Conservation (phyloP, 2,113 vertebrate species). For the Gobio gobio region DNA sequence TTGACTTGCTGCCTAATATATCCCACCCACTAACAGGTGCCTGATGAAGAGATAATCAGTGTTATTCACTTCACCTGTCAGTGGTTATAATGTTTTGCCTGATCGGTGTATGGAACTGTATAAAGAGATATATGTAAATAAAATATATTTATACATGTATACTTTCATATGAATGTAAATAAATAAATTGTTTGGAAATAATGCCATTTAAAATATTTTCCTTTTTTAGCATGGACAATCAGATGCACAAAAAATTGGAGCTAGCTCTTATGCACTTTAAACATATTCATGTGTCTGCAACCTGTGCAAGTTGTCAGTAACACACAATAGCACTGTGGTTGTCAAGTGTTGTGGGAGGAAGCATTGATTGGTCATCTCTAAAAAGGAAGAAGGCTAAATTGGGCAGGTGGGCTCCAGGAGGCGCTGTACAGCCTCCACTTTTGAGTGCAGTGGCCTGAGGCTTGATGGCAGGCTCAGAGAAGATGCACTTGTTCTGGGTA, state of each 20-base stretch:
- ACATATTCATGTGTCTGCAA: background rate
- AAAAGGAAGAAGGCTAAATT: slow-evolving; percentile 18
- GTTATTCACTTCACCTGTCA: too few species aligned
- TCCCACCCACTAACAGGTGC: too few species aligned
- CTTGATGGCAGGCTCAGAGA: slow-evolving; percentile 18
- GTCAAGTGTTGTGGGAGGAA: background rate
- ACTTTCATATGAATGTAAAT: too few species aligned
- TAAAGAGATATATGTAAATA: too few species aligned
- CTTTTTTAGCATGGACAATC: too few species aligned
- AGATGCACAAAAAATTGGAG: background rate
- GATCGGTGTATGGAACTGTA: too few species aligned
- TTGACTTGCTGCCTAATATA: too few species aligned
- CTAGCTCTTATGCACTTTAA: background rate
- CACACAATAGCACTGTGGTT: background rate
- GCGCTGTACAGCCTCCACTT: slow-evolving; percentile 28
- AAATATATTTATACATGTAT: too few species aligned
- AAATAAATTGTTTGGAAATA: too few species aligned
- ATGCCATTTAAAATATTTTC: too few species aligned
- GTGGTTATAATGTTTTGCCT: too few species aligned
- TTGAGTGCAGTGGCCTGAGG: slow-evolving; percentile 8
- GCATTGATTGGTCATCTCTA: background rate
- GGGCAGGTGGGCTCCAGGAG: slow-evolving; percentile 38
- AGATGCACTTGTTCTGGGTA: slow-evolving; percentile 17
- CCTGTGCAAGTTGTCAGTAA: background rate
- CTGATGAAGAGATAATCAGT: too few species aligned